phyloP scores from a whole-genome alignment of 2,113 vertebrate species.

The Stictonetta naevosa region DNA sequence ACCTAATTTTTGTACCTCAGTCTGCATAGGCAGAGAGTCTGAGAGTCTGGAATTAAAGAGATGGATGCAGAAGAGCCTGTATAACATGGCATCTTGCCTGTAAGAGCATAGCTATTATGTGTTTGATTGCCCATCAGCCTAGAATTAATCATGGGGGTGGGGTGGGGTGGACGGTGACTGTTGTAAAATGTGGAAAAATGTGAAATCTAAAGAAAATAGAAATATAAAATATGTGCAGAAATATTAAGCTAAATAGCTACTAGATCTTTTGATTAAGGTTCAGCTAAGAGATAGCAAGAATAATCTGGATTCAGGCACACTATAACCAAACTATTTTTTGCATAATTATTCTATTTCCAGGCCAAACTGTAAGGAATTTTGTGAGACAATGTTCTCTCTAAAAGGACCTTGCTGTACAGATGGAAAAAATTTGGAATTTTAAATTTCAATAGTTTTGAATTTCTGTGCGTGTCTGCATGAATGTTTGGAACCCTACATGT shows the following conservation, averaged over 20 bases:
- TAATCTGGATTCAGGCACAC: neutral
- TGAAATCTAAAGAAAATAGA: neutral
- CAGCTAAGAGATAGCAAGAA: neutral
- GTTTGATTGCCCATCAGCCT: neutral
- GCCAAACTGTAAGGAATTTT: neutral
- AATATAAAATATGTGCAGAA: neutral
- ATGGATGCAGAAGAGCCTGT: neutral
- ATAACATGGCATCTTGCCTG: too few relatives aligned
- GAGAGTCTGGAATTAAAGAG: neutral
- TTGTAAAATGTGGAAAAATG: neutral
- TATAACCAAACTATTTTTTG: neutral
- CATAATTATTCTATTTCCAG: neutral
- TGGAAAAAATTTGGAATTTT: neutral
- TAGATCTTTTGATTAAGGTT: neutral
- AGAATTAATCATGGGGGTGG: neutral
- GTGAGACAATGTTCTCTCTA: neutral
- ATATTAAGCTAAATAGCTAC: neutral
- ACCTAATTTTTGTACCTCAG: neutral
- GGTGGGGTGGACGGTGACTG: too few relatives aligned
- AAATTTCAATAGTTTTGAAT: neutral
- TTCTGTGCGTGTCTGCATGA: neutral
- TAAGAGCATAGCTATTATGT: neutral
- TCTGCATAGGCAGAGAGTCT: neutral
- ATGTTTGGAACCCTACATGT: neutral
- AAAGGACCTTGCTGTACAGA: neutral